Percentiles rank a stretch among this genome's conserved stretches.
These are phyloP conservation scores for Diachrysia chrysitis DNA, from an alignment of 2,888 invertebrate species.

Conservation along the genomic window DNA sequence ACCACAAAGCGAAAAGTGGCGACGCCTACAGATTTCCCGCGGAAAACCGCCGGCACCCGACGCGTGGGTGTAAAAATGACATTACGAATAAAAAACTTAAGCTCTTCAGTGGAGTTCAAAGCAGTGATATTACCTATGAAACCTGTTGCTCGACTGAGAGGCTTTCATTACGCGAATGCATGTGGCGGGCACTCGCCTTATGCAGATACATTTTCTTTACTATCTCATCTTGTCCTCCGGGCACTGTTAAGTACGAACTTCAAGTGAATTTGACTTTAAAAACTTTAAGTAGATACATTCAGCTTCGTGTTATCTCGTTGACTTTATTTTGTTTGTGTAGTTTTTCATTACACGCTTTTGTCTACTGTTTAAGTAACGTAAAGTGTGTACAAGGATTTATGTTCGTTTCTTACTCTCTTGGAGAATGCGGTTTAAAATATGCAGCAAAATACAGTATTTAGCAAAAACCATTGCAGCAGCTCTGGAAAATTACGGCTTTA, in stretches of 20 bases:
- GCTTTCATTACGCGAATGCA: constrained; percentile 62
- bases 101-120: constrained; percentile 45
- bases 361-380: constrained; percentile 32
- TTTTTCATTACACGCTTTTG: constrained; percentile 47
- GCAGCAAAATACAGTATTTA: constrained; percentile 3
- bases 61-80: constrained; percentile 14
- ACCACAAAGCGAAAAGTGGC: constrained; percentile 24
- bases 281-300: constrained; percentile 49
- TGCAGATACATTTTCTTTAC: constrained; percentile 53
- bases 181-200: constrained; percentile 36
- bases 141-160: constrained; percentile 62
- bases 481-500: background rate
- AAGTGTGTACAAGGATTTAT: constrained; percentile 36
- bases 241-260: constrained; percentile 49
- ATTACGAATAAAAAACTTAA: constrained; percentile 50
- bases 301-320: constrained; percentile 51
- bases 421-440: constrained; percentile 21
- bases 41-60: constrained; percentile 12
- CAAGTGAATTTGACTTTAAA: constrained; percentile 50
- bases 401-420: constrained; percentile 14
- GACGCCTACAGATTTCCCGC: constrained; percentile 17
- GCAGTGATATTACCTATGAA: constrained; percentile 49
- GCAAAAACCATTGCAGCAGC: background rate
- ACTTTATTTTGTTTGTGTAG: constrained; percentile 49
- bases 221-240: constrained; percentile 45